A percentile compares a stretch with the other conserved stretches of the same genome.
Conservation (phyloP, 1,140 invertebrate species). For the Hyles vespertilio region DNA sequence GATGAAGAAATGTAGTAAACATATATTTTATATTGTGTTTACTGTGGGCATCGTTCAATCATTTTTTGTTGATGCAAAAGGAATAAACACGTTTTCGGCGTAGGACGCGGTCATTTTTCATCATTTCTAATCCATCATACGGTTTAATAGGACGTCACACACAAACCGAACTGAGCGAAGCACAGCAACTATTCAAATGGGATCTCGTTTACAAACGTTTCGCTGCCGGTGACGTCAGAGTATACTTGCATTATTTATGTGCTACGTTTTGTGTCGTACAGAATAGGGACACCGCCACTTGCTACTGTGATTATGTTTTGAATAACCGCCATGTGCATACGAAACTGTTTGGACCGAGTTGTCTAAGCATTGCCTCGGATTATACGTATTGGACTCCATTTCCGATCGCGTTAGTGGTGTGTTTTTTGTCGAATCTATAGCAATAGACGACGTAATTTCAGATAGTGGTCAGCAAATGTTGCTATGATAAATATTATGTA, state of each 20-base stretch:
- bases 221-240: constrained; percentile 50
- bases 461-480: no score
- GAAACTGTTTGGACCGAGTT: not conserved
- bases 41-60: no score
- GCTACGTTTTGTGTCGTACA: constrained; percentile 25
- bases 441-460: no score
- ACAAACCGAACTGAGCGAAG: constrained; percentile 37
- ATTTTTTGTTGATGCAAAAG: not conserved
- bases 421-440: no score
- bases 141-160: constrained; percentile 42
- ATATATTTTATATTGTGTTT: not conserved
- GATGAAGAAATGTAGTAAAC: not conserved
- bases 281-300: constrained; percentile 27
- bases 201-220: constrained; percentile 47
- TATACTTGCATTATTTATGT: constrained; percentile 60
- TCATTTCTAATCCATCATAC: constrained; percentile 36
- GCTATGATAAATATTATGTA: no score
- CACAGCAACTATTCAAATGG: constrained; percentile 49
- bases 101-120: no score
- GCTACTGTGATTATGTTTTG: constrained; percentile 23
- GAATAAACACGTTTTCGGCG: not conserved
- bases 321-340: constrained; percentile 7
- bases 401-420: no score
- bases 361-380: no score
- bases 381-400: no score